Percentiles rank a stretch among this genome's conserved stretches.
Evolutionary conservation across 2,888 invertebrate genomes (phyloP).

Genomic region (Papilio demoleus): DNA sequence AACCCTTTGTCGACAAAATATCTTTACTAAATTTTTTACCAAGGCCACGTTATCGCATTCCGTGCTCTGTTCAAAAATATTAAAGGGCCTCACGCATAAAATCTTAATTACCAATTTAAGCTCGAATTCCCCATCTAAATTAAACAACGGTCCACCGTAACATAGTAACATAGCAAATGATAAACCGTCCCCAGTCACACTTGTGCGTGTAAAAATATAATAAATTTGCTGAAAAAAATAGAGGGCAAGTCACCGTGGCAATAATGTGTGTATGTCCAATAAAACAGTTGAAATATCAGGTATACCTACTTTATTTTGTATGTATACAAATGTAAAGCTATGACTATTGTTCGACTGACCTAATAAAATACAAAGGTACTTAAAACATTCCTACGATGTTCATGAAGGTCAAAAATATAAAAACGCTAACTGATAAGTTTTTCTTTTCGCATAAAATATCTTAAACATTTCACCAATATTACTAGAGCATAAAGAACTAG

Average conservation of each 20-base stretch:
- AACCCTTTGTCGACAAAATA: conserved; percentile 26
- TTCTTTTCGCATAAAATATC: not conserved
- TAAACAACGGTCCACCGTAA: conserved; percentile 55
- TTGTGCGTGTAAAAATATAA: conserved; percentile 68
- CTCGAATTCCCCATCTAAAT: conserved; percentile 51
- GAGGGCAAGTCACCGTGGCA: conserved; percentile 43
- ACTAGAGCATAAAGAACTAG: not conserved
- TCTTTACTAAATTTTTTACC: conserved; percentile 42
- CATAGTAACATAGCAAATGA: conserved; percentile 59
- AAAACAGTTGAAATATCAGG: conserved; percentile 13
- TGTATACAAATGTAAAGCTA: not conserved
- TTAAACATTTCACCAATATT: not conserved
- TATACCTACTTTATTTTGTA: not conserved
- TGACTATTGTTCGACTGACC: not conserved
- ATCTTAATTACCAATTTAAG: conserved; percentile 51
- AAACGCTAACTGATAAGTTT: not conserved
- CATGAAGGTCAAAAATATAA: not conserved
- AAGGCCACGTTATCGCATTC: conserved; percentile 36
- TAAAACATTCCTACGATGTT: not conserved
- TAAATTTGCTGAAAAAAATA: conserved; percentile 66
- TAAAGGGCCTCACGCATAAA: conserved; percentile 42
- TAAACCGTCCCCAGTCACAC: conserved; percentile 71
- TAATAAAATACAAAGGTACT: not conserved
- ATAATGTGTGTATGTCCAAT: conserved; percentile 7
- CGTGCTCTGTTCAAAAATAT: conserved; percentile 22